Percentiles rank a stretch among this genome's conserved stretches.
phyloP scores from a whole-genome alignment of 2,797 vertebrate genomes.

The Mallotus villosus region DNA sequence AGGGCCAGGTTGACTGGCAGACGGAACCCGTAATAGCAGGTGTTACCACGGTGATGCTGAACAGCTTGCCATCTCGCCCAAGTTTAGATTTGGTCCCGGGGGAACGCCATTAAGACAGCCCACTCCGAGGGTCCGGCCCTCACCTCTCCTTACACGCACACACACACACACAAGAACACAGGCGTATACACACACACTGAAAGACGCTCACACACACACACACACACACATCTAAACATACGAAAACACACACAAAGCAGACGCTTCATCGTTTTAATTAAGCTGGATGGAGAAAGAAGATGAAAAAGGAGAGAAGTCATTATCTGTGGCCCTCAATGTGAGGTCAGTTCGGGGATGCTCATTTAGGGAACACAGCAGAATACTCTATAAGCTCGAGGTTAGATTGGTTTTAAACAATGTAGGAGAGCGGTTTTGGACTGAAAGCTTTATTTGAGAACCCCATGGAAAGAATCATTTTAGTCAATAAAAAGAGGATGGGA shows the following conservation, averaged over 20 bases:
- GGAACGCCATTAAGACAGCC: conserved; percentile 61
- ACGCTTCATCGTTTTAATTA: conserved; percentile 52
- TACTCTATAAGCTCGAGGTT: background rate
- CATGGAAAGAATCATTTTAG: too few relatives aligned
- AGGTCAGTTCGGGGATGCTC: conserved; percentile 32
- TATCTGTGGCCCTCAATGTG: conserved; percentile 28
- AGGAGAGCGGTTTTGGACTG: too few relatives aligned
- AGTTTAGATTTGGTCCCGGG: conserved; percentile 63
- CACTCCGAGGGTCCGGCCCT: conserved; percentile 47
- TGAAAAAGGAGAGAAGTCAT: conserved; percentile 24
- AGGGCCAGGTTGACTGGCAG: conserved; percentile 66
- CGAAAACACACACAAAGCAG: conserved; percentile 15
- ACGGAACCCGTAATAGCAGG: conserved; percentile 71
- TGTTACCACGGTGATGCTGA: conserved; percentile 64
- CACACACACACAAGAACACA: background rate
- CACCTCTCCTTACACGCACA: conserved; percentile 30
- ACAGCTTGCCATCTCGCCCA: conserved; percentile 70
- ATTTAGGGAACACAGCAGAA: conserved; percentile 11
- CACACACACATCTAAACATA: background rate
- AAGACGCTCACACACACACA: background rate
- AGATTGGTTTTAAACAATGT: too few relatives aligned
- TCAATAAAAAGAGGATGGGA: background rate
- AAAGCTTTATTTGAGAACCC: too few relatives aligned
- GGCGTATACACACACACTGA: background rate
- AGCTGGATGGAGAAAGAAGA: conserved; percentile 29